Conservation (phyloP, 2,888 invertebrate genomes). For the Tenthredo amoena region DNA sequence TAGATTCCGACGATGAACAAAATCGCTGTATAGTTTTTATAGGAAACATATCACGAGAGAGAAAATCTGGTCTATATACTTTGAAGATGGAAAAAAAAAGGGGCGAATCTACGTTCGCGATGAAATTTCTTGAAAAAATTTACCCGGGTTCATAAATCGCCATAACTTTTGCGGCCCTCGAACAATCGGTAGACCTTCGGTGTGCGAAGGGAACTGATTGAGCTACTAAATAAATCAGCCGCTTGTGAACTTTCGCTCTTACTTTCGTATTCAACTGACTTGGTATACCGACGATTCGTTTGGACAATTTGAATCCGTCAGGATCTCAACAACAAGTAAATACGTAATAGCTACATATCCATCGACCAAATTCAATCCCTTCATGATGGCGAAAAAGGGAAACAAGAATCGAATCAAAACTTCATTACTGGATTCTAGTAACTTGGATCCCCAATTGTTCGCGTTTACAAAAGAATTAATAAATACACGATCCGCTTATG, state of each 20-base stretch:
- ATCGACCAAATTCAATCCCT: neutral
- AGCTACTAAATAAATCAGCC: conserved; percentile 35
- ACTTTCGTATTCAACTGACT: conserved; percentile 35
- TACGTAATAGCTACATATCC: conserved; percentile 1
- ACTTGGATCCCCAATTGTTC: neutral
- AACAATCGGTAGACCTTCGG: neutral
- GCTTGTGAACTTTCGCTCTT: neutral
- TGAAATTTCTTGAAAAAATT: conserved; percentile 8
- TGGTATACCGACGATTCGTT: conserved; percentile 20
- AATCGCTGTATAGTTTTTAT: neutral
- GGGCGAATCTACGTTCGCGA: neutral
- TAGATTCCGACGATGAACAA: neutral
- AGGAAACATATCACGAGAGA: neutral
- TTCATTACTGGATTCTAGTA: neutral
- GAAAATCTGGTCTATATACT: neutral
- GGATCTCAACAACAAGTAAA: conserved; percentile 26
- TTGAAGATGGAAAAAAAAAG: neutral
- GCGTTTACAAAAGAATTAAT: neutral
- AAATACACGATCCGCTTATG: neutral
- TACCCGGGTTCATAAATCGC: conserved; percentile 13
- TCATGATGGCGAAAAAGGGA: neutral
- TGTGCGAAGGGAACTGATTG: conserved; percentile 15
- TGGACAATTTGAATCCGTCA: neutral
- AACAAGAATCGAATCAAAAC: neutral
- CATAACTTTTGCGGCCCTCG: neutral